phyloP scores from a whole-genome alignment of 2,113 vertebrate genomes.

The Takifugu bimaculatus region DNA sequence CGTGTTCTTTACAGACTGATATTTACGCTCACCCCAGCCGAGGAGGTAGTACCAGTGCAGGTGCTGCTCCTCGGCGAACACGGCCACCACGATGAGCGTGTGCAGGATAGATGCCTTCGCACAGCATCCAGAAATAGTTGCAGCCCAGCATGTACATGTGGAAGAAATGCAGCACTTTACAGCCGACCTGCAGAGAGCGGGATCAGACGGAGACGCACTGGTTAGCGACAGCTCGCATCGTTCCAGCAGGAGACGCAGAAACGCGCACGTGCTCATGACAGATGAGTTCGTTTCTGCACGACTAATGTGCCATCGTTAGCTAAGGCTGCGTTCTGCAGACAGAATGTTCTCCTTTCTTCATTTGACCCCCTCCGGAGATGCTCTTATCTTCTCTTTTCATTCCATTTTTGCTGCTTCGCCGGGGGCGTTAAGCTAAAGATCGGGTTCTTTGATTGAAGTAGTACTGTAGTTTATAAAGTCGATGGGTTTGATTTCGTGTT shows the following conservation, averaged over 20 bases:
- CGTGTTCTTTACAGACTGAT: too few species aligned
- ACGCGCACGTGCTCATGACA: background rate
- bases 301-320: background rate
- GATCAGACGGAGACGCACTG: background rate
- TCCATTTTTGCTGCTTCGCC: conserved; percentile 1
- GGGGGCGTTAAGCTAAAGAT: background rate
- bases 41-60: conserved; percentile 95
- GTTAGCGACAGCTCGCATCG: background rate
- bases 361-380: conserved; percentile 29
- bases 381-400: conserved; percentile 4
- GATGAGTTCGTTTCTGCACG: too few species aligned
- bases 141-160: conserved; percentile 96
- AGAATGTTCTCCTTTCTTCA: conserved; percentile 18
- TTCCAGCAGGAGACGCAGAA: conserved; percentile 6
- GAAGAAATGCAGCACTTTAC: conserved; percentile 93
- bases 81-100: conserved; percentile 90
- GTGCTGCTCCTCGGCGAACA: conserved; percentile 88
- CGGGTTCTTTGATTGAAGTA: conserved; percentile 1
- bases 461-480: background rate
- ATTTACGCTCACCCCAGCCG: conserved; percentile 89
- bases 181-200: conserved; percentile 78
- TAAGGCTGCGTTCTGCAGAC: conserved; percentile 4
- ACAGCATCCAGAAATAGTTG: conserved; percentile 99
- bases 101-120: conserved; percentile 97
- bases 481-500: conserved; percentile 22